Conservation (phyloP, 2,113 vertebrate genomes). For the Macheiramphus alcinus region DNA sequence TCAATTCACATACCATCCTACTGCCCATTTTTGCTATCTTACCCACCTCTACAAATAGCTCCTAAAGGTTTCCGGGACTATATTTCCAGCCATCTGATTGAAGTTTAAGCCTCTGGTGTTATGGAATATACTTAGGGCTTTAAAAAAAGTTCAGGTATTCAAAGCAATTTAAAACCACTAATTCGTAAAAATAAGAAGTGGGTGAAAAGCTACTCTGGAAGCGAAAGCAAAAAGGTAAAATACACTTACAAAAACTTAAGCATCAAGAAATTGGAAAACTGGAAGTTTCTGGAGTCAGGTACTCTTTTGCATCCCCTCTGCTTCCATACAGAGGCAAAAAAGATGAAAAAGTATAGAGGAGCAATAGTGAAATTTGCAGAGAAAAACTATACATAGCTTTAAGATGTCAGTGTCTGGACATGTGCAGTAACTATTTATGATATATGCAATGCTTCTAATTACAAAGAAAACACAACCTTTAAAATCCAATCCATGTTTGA, state of each 20-base stretch:
- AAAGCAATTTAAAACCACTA: not conserved
- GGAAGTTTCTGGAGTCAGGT: not conserved
- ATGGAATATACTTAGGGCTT: not conserved
- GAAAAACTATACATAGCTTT: not conserved
- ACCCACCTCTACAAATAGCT: not conserved
- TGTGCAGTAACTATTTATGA: not conserved
- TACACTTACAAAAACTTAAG: not conserved
- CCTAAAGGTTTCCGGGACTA: not conserved
- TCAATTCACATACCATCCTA: not conserved
- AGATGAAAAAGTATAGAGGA: not conserved
- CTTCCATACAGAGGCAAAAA: not conserved
- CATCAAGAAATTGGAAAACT: not conserved
- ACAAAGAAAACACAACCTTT: not conserved
- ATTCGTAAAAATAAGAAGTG: not conserved
- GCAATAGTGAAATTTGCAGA: not conserved
- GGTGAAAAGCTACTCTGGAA: not conserved
- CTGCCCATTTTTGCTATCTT: not conserved
- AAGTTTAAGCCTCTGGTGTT: not conserved
- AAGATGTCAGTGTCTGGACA: not conserved
- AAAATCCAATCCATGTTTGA: not conserved
- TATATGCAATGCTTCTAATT: not conserved
- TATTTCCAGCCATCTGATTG: not conserved
- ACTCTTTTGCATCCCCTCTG: not conserved
- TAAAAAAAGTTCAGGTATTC: not conserved
- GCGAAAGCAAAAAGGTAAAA: not conserved